Base-by-base conservation (phyloP, 2,113 vertebrate species). In the Atherinomorus stipes region DNA sequence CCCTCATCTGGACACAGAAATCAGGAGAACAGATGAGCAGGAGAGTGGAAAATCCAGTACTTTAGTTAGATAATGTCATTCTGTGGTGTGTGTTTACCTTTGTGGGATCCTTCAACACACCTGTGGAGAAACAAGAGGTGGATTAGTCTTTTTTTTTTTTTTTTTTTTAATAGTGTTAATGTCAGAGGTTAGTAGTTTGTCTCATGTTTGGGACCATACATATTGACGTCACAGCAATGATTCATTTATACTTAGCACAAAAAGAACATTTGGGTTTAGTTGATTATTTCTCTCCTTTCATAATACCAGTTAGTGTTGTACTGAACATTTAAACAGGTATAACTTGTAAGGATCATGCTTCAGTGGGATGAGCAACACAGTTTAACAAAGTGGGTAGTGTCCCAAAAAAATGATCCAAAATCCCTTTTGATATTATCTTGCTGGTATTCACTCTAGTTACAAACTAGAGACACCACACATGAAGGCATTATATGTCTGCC, bases 101-200 rank as follows among this genome's bases (percentile, higher is more conserved):
- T 52, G 92, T 93, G 72, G 93, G 95, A 90, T 98, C 96, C 94
- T 96, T 96, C 90, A 96, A 88, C 88, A 93, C 81, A 95, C 95
- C 97, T 98, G 94, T 86, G 71, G 85, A 92, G 47, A 91, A 78
- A 73, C 37, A 68, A 40, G 31, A 63, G 61, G 13, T 74, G 15
- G 50, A 38, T 76, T 13, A 74, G 47, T 52, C 5, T 6, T 34
- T 8, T 34, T 4, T 34, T 34, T 6, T 28, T 3, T 28, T 28
- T 28, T 28, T 28, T 3, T 52, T 2, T 49, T 63, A 11, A 63
- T 4, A 26, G 15, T n/a, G 26, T 0, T 21, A 1, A 57, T 21
- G n/a, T 50, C n/a, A 7, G 11, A n/a, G 11, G 4, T 40, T 12
- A 15, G 22, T 15, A 18, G 44, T 34, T 19, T 11, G 4, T 40